phyloP scores from a whole-genome alignment of 2,888 invertebrate species.

The Pristionchus entomophagus region DNA sequence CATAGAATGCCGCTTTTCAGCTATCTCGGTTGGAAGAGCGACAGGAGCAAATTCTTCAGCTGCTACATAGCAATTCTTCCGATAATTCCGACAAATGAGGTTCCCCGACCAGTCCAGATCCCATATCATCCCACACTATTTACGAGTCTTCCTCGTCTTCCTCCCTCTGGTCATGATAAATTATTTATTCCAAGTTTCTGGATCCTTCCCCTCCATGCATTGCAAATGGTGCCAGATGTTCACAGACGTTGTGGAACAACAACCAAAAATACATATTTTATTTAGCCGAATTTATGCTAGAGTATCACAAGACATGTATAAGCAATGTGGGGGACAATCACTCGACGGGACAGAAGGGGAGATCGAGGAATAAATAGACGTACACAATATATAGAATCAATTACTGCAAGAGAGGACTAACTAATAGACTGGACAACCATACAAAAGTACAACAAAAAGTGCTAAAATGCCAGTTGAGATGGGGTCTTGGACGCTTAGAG shows the following conservation, averaged over 20 bases:
- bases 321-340: neutral
- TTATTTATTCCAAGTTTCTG: slow-evolving; percentile 30
- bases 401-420: neutral
- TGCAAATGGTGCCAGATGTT: neutral
- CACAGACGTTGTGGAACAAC: neutral
- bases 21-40: neutral
- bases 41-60: slow-evolving; percentile 13
- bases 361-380: slow-evolving; percentile 4
- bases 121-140: neutral
- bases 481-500: neutral
- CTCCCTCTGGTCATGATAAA: neutral
- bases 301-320: neutral
- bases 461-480: neutral
- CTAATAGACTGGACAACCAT: neutral
- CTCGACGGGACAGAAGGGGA: slow-evolving; percentile 1
- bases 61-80: neutral
- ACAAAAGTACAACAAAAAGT: neutral
- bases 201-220: slow-evolving; percentile 27
- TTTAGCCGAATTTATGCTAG: slow-evolving; percentile 15
- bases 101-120: neutral
- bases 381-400: too few relatives aligned
- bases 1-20: slow-evolving; percentile 4
- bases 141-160: neutral
- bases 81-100: neutral
- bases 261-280: neutral